phyloP scores from a whole-genome alignment of 2,888 invertebrate species.

The Dermolepida albohirtum region DNA sequence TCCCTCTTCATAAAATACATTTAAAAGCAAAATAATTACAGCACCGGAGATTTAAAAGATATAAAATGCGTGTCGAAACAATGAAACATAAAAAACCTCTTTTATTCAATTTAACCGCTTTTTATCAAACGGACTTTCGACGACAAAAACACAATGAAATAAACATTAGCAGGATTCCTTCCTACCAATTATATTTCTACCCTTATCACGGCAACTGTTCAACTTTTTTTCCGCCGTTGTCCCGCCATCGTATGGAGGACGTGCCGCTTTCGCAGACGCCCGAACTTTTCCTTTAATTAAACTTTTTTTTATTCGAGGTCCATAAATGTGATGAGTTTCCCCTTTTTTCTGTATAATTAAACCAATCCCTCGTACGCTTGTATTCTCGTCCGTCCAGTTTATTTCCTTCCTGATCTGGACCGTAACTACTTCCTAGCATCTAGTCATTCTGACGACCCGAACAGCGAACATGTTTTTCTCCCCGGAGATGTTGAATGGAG shows the following conservation, averaged over 20 bases:
- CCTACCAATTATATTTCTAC: slow-evolving; percentile 35
- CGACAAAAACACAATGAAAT: slow-evolving; percentile 31
- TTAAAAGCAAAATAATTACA: slow-evolving; percentile 13
- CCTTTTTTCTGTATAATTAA: slow-evolving; percentile 22
- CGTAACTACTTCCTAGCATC: no score
- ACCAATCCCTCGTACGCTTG: slow-evolving; percentile 8
- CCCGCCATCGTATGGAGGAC: slow-evolving; percentile 9
- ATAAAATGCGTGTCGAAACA: slow-evolving; percentile 19
- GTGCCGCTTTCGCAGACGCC: slow-evolving; percentile 19
- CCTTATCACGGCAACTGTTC: slow-evolving; percentile 38
- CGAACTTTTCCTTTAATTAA: slow-evolving; percentile 38
- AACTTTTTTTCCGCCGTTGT: slow-evolving; percentile 19
- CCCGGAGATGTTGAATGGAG: background rate
- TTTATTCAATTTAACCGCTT: slow-evolving; percentile 20
- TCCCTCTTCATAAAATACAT: no score
- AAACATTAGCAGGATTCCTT: slow-evolving; percentile 34
- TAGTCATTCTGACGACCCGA: background rate
- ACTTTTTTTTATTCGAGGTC: slow-evolving; percentile 29
- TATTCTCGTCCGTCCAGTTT: slow-evolving; percentile 2
- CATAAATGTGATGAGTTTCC: slow-evolving; percentile 35
- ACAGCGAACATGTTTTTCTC: slow-evolving; percentile 6
- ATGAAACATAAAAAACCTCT: slow-evolving; percentile 17
- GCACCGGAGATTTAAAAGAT: background rate
- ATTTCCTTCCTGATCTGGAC: slow-evolving; percentile 2
- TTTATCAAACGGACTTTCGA: slow-evolving; percentile 30